Evolutionary conservation across 1,140 invertebrate species (phyloP), one percentile per base, ranked within the genome.

Genomic region (Diabrotica virgifera): DNA sequence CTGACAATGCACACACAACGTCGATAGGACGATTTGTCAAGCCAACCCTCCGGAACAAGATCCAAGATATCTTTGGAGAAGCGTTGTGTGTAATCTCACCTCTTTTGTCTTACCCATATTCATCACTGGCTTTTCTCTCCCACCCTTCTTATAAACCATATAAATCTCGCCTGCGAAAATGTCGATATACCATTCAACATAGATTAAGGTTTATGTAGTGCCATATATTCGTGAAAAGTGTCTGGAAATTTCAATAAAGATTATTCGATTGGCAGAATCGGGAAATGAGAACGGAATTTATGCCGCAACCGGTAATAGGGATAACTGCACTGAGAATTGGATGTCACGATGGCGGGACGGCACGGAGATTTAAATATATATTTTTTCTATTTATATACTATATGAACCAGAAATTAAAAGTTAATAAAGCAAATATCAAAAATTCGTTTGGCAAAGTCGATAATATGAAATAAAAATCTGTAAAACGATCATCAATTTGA

Each of bases 201-300:
- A 62, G 51, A 62, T 62, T 62, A 62, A 53, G 52, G 52, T 62
- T 62, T 62, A 62, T 62, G 60, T 62, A 62, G 60, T 62, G 36
- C 51, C 36, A 62, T 62, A 62, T 62, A 62, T 62, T 50, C 51
- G 36, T 46, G 51, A 62, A 53, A 62, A 62, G 52, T 54, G 60
- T 62, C 51, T 62, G 60, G 60, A 54, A 62, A 62, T 62, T 62
- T 62, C 51, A 62, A 62, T 59, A 59, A 59, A 59, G 58, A 59
- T 59, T 59, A 59, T 59, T 59, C 58, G 40, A 59, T 59, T 59
- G 58, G 58, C 40, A 59, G 58, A 59, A 35, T 51, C 58, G 14
- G 58, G 58, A 59, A 59, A 59, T 59, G 58, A 59, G 58, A 59
- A 59, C 6, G 11, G 38, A 59, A 59, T 59, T 59, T 59, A 59